Evolutionary conservation across 1,140 invertebrate genomes (phyloP), one percentile per base, ranked within the genome.

Genomic region (Geopemphigus sp.): DNA sequence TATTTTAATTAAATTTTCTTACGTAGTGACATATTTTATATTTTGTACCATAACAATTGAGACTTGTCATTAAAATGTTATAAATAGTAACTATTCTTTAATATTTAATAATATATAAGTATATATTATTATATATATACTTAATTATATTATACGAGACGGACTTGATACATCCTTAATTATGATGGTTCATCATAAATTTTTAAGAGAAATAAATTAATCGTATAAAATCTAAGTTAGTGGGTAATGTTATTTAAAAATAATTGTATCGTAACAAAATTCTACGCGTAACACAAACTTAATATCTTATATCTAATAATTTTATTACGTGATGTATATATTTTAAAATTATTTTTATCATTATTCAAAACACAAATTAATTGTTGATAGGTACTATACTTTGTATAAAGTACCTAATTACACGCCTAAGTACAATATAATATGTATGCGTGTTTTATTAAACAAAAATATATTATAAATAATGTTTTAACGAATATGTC

Each of bases 21-120:
- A 53, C 47, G 54, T 32, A 29, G 17, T 72, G 66, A 68, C 47
- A 53, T 14, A 14, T 26, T 45, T 54, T 53, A 24, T 54, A 72
- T 72, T 53, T 72, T 54, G 68, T 72, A 72, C 68, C 68, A 72
- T 54, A 72, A 54, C 5, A 53, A 54, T 54, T 32, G 68, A 70
- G 68, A 70, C 47, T 53, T 50, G 45, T 24, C 5, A 68, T 68
- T 68, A 24, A 50, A 22, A 24, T 68, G 24, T 45, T 39, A 64
- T 10, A 26, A 50, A 50, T 50, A 54, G 53, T 54, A 54, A 54
- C 53, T 54, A 12, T 10, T 12, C 56, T 59, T 24, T 24, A 24
- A 59, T 59, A 59, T 26, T 26, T 24, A 24, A 59, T 59, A 59
- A 24, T 59, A 59, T n/a, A n/a, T n/a, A n/a, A n/a, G n/a, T n/a